Base-by-base conservation (phyloP, 1,140 invertebrate genomes). In the Arctopsyche grandis region DNA sequence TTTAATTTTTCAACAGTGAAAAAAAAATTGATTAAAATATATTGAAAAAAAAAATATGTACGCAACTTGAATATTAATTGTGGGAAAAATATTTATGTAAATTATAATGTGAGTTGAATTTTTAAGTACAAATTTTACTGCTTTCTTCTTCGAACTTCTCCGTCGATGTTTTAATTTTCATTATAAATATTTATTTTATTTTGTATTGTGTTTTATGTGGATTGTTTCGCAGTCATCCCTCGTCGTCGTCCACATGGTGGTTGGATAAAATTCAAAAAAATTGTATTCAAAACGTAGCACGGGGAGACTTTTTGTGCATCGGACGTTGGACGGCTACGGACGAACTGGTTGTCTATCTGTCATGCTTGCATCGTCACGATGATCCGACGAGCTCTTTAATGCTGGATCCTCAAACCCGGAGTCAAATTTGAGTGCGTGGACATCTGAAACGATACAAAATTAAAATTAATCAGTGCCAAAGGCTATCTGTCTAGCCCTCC, bases 291-390 rank as follows among this genome's bases (percentile, higher is more conserved):
- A 52, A 14, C 48, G 48, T 3, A 26, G 63, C 63, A 26, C 3
- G 10, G 22, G 22, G 16, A 19, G 44, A 46, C 69, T 21, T 52
- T n/a, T 58, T 75, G 71, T 58, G 71, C 69, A 14, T 71, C n/a
- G 46, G 21, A 29, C 12, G 71, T 29, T 75, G 71, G 71, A 75
- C 71, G 46, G 71, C 71, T 56, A 58, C 22, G 71, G 71, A 75
- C 71, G 71, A 75, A 75, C 71, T 75, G 48, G 24, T 71, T 46
- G 69, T 21, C 14, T 29, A 71, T 19, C 5, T 46, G 69, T 46
- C 19, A 48, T 38, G 44, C 21, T 71, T 24, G 44, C 66, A 69
- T 43, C 21, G n/a, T 43, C 21, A 7, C 38, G 38, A 29, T n/a
- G 19, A 44, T 12, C 26, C 16, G n/a, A 56, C n/a, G 21, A 56